A percentile compares a stretch with the other conserved stretches of the same genome.
Evolutionary conservation across 2,797 vertebrate species (phyloP).

Genomic region (Alcedo atthis): DNA sequence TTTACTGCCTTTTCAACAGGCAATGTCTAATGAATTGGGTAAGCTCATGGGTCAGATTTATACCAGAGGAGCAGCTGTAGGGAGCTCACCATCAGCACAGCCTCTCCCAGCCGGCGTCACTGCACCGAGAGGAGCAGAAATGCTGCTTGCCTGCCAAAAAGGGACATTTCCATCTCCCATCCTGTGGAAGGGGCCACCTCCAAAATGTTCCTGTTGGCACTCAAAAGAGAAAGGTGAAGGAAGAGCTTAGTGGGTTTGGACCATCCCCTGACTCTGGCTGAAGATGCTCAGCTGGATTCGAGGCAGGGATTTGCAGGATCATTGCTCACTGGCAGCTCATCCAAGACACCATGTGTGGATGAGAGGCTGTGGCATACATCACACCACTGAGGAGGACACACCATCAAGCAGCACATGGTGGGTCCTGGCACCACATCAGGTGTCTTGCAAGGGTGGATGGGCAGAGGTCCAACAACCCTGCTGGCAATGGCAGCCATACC

Average conservation of each 20-base stretch:
- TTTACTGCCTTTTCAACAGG: constrained; percentile 60
- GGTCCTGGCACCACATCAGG: background rate
- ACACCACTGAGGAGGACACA: background rate
- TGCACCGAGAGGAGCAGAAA: background rate
- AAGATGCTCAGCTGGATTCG: rapidly evolving
- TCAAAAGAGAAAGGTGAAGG: background rate
- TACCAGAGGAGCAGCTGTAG: background rate
- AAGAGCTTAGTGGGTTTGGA: background rate
- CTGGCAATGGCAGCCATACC: background rate
- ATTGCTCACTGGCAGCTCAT: background rate
- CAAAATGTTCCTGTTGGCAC: background rate
- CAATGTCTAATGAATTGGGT: background rate
- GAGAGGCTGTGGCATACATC: background rate
- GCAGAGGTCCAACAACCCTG: background rate
- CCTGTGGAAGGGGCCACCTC: rapidly evolving
- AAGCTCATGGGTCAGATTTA: background rate
- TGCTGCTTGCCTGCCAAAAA: rapidly evolving
- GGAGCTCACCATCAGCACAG: background rate
- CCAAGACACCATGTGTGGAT: rapidly evolving
- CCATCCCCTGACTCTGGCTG: rapidly evolving
- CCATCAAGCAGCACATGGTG: rapidly evolving
- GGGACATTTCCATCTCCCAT: background rate
- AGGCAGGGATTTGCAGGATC: background rate
- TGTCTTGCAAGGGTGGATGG: background rate
- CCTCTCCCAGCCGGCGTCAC: background rate